Evolutionary conservation across 2,113 vertebrate genomes (phyloP).

Genomic region (Cnemophilus loriae): DNA sequence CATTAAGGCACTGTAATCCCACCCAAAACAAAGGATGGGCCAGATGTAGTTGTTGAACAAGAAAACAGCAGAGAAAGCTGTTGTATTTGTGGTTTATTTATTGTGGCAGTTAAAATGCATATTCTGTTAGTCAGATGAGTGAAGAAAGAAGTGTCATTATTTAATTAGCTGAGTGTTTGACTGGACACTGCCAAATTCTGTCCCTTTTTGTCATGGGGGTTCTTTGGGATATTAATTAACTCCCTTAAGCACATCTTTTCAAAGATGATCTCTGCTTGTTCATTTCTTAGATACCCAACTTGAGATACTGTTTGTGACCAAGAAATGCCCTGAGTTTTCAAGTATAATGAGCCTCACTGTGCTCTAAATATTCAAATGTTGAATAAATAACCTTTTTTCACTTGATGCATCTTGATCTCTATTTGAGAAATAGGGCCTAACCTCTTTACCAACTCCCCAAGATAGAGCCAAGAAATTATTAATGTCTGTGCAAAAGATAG

Average conservation of each 20-base stretch:
- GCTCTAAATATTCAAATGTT: not conserved
- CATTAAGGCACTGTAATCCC: not conserved
- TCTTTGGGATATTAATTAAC: not conserved
- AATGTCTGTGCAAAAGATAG: not conserved
- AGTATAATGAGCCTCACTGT: not conserved
- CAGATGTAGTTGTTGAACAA: not conserved
- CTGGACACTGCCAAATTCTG: not conserved
- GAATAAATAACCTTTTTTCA: not conserved
- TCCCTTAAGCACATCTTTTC: not conserved
- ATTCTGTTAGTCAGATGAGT: not conserved
- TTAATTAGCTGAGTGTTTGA: not conserved
- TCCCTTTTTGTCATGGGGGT: not conserved
- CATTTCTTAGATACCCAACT: not conserved
- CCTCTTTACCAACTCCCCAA: not conserved
- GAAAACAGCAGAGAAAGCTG: not conserved
- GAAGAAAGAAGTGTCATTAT: not conserved
- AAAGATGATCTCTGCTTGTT: not conserved
- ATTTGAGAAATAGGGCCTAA: not conserved
- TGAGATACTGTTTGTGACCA: not conserved
- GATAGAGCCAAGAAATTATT: not conserved
- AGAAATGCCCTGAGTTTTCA: not conserved
- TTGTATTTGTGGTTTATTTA: not conserved
- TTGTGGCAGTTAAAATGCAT: not conserved
- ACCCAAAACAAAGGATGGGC: not conserved
- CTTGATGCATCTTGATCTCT: not conserved